Percentiles rank a stretch among this genome's conserved stretches.
Evolutionary conservation across 2,113 vertebrate species (phyloP).

Genomic region (Bos taurus): ARS-UCD2.0 NC_037328.1:126149501-126150000

Average conservation of each 20-base stretch:
- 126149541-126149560: slow-evolving; percentile 19
- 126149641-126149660: slow-evolving; percentile 39
- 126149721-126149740: not conserved
- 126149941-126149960: not conserved
- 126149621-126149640: slow-evolving; percentile 51
- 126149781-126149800: not conserved
- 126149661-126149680: slow-evolving; percentile 4
- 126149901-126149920: not conserved
- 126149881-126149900: not conserved
- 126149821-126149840: not conserved
- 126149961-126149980: not conserved
- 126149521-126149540: not conserved
- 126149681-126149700: slow-evolving; percentile 60
- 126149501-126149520: not conserved
- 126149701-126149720: slow-evolving; percentile 56
- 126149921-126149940: not conserved
- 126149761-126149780: not conserved
- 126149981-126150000: not conserved
- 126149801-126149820: not conserved
- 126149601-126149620: slow-evolving; percentile 10
- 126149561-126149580: slow-evolving; percentile 37
- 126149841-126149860: not conserved
- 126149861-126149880: not conserved
- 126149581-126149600: slow-evolving; percentile 38
- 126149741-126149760: not conserved